Percentiles rank a stretch among this genome's conserved stretches.
phyloP scores from a whole-genome alignment of 2,113 vertebrate species.

The Alosa alosa region DNA sequence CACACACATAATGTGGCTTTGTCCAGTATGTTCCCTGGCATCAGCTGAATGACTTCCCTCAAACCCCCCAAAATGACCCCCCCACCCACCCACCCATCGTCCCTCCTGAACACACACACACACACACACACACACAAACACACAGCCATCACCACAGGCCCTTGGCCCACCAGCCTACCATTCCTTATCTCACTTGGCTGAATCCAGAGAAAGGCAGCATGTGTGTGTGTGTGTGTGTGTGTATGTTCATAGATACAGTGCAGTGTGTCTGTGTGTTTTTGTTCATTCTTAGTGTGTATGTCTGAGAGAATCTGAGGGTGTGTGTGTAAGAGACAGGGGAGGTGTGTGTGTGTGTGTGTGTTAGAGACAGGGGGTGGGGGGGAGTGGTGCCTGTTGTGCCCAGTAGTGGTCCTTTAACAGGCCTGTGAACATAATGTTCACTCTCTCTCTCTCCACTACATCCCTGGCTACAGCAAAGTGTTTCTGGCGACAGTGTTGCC shows the following conservation, averaged over 20 bases:
- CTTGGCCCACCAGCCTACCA: conserved; percentile 64
- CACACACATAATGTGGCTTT: conserved; percentile 32
- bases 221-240: conserved; percentile 47
- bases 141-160: conserved; percentile 19
- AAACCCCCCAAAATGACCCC: conserved; percentile 12
- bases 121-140: too few relatives aligned
- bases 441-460: too few relatives aligned
- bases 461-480: too few relatives aligned
- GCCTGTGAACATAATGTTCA: too few relatives aligned
- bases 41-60: conserved; percentile 46
- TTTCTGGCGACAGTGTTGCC: too few relatives aligned
- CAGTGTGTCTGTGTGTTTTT: conserved; percentile 49
- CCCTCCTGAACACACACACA: conserved; percentile 11
- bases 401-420: conserved; percentile 41
- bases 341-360: conserved; percentile 45
- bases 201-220: conserved; percentile 71
- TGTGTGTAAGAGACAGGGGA: conserved; percentile 35
- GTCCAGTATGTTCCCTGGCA: conserved; percentile 47
- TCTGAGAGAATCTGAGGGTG: conserved; percentile 58
- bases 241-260: conserved; percentile 49
- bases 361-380: conserved; percentile 35
- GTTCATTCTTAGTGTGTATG: conserved; percentile 51
- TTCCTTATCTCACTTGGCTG: conserved; percentile 80
- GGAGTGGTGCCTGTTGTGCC: conserved; percentile 45
- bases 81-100: neutral